Conservation (phyloP, 2,888 invertebrate genomes). For the Caenorhabditis angaria region DNA sequence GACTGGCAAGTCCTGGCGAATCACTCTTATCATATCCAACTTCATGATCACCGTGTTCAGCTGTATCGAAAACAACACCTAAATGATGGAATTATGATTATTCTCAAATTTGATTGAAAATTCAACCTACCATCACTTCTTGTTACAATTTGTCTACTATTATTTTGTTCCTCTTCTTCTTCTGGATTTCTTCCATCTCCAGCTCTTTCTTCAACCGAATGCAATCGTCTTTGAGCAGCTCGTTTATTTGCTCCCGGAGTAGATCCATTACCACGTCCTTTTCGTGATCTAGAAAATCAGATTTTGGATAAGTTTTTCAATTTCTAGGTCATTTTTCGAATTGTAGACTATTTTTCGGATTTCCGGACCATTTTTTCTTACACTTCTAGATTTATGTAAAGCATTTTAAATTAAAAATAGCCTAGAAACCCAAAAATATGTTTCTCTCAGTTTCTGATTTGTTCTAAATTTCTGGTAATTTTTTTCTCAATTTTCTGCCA, state of each 20-base stretch:
- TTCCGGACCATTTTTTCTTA: too few species aligned
- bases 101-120: too few species aligned
- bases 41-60: slow-evolving; percentile 10
- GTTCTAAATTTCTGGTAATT: not conserved
- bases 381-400: too few species aligned
- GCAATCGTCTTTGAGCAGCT: not conserved
- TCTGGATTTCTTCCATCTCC: not conserved
- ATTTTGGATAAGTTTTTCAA: too few species aligned
- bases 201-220: not conserved
- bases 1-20: slow-evolving; percentile 53
- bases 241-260: not conserved
- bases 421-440: too few species aligned
- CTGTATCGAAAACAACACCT: not conserved
- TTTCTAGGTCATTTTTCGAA: too few species aligned
- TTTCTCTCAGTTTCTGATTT: too few species aligned
- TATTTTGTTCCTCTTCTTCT: not conserved
- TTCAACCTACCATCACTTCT: not conserved
- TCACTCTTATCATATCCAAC: slow-evolving; percentile 40
- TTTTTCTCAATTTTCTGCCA: not conserved
- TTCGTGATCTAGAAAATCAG: not conserved
- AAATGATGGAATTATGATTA: not conserved
- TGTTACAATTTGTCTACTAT: too few species aligned
- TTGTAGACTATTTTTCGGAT: too few species aligned
- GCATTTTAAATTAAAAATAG: too few species aligned
- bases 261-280: not conserved